A percentile compares a stretch with the other conserved stretches of the same genome.
Evolutionary conservation across 2,888 invertebrate genomes (phyloP).

Genomic region (Cephus nigrinus): DNA sequence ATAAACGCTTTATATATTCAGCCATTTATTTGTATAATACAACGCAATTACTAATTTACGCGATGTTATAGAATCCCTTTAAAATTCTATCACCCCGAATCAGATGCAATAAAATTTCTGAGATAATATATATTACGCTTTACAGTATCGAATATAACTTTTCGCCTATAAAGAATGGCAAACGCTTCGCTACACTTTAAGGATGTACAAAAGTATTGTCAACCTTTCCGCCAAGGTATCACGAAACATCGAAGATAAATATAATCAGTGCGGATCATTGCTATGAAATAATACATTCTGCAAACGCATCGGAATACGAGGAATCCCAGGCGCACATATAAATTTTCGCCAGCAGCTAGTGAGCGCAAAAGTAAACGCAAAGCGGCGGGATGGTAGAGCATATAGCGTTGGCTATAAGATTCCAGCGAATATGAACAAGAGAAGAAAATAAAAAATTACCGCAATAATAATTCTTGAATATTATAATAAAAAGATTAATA

Average conservation of each 20-base stretch:
- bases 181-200: not conserved
- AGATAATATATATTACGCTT: not conserved
- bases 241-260: not conserved
- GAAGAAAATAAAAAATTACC: not conserved
- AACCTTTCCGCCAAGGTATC: not conserved
- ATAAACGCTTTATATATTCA: too few relatives aligned
- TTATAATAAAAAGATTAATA: not conserved
- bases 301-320: constrained; percentile 25
- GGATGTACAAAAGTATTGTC: not conserved
- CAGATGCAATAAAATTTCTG: not conserved
- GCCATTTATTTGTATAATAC: too few relatives aligned
- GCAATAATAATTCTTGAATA: not conserved
- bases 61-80: not conserved
- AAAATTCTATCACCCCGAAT: not conserved
- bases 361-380: constrained; percentile 35
- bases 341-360: constrained; percentile 36
- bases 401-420: constrained; percentile 33
- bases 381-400: constrained; percentile 26
- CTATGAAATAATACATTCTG: constrained; percentile 20
- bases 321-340: constrained; percentile 29
- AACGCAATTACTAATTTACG: too few relatives aligned
- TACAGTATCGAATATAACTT: not conserved
- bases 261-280: not conserved
- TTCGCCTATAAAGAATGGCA: not conserved
- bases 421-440: not conserved